These are phyloP conservation scores for Oplegnathus fasciatus DNA, from an alignment of 2,113 vertebrate genomes.

Conservation along the genomic window DNA sequence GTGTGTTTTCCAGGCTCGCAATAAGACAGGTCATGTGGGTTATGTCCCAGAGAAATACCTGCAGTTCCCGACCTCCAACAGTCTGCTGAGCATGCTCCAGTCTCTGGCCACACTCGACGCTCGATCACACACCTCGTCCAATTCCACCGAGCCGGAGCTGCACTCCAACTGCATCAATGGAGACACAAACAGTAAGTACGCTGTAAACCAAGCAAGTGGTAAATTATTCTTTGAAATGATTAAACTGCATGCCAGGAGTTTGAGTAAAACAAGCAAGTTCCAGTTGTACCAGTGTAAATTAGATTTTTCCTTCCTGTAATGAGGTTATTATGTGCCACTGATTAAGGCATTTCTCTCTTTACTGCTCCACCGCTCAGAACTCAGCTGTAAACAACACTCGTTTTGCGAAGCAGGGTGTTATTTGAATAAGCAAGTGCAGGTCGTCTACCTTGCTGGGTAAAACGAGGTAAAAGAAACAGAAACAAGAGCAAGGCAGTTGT, in stretches of 20 bases:
- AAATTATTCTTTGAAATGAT: slow-evolving; percentile 24
- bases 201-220: background rate
- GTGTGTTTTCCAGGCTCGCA: slow-evolving; percentile 88
- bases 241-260: background rate
- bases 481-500: background rate
- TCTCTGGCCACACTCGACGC: slow-evolving; percentile 93
- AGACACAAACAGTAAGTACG: slow-evolving; percentile 89
- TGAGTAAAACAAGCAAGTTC: slow-evolving; percentile 22
- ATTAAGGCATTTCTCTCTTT: slow-evolving; percentile 27
- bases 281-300: slow-evolving; percentile 2
- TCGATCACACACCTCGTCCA: slow-evolving; percentile 96
- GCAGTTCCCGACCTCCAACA: slow-evolving; percentile 96
- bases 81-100: slow-evolving; percentile 97
- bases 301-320: slow-evolving; percentile 24
- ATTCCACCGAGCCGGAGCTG: slow-evolving; percentile 94
- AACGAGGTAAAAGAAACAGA: background rate
- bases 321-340: slow-evolving; percentile 31
- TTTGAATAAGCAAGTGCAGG: slow-evolving; percentile 3
- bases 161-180: slow-evolving; percentile 92
- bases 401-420: slow-evolving; percentile 10
- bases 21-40: slow-evolving; percentile 93
- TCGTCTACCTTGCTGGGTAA: background rate
- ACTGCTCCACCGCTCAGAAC: slow-evolving; percentile 5
- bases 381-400: background rate
- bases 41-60: slow-evolving; percentile 99